Percentiles rank a stretch among this genome's conserved stretches.
phyloP scores from a whole-genome alignment of 2,113 vertebrate genomes.

The Xiphophorus maculatus region DNA sequence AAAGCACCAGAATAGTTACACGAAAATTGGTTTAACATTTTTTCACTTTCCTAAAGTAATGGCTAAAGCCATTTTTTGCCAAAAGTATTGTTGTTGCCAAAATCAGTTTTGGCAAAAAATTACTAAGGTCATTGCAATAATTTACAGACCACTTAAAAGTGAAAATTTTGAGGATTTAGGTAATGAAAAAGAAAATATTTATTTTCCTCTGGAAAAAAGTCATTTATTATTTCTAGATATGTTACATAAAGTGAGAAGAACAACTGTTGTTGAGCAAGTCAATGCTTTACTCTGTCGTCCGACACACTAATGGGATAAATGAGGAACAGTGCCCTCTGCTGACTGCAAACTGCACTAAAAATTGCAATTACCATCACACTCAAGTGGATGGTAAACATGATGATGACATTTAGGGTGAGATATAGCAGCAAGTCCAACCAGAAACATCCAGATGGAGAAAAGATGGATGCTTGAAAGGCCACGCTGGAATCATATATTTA shows the following conservation, averaged over 20 bases:
- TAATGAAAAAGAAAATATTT: background rate
- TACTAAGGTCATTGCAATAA: too few species aligned
- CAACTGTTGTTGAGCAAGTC: background rate
- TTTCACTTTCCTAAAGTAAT: too few species aligned
- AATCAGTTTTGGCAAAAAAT: too few species aligned
- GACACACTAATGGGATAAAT: background rate
- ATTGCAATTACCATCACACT: background rate
- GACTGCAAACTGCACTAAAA: background rate
- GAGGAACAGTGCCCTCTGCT: background rate
- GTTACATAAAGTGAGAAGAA: background rate
- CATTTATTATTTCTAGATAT: background rate
- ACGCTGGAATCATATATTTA: too few species aligned
- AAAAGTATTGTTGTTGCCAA: too few species aligned
- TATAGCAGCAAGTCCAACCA: background rate
- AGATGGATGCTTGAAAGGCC: background rate
- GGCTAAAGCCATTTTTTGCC: too few species aligned
- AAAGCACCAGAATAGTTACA: background rate
- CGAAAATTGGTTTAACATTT: too few species aligned
- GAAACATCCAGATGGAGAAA: background rate
- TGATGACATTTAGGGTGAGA: background rate
- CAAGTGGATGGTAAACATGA: background rate
- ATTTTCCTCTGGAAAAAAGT: background rate
- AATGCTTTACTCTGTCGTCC: background rate
- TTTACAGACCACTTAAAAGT: too few species aligned
- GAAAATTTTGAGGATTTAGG: background rate